phyloP scores from a whole-genome alignment of 37 sponge, comb jelly and placozoan genomes.

The Dysidea cf. avara region DNA sequence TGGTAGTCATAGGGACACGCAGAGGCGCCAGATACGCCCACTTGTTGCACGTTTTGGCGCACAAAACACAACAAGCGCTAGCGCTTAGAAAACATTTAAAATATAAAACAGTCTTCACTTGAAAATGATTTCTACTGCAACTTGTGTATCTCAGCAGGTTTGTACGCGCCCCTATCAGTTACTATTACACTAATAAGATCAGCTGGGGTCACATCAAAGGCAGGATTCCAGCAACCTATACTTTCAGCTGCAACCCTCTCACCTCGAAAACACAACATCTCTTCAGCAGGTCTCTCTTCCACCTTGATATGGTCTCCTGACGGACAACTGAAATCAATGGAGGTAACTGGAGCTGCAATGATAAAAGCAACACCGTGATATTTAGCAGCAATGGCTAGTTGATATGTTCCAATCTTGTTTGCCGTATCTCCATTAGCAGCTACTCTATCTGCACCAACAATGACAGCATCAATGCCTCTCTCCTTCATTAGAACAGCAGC shows the following conservation, averaged over 20 bases:
- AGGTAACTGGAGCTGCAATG: conserved; percentile 65
- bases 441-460: conserved; percentile 81
- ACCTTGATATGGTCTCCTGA: conserved; percentile 62
- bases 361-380: conserved; percentile 70
- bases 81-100: too few relatives aligned
- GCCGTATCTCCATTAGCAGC: conserved; percentile 82
- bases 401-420: conserved; percentile 86
- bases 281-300: conserved; percentile 65
- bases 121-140: too few relatives aligned
- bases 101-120: too few relatives aligned
- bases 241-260: conserved; percentile 66
- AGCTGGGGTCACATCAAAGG: conserved; percentile 82
- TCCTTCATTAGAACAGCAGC: conserved; percentile 51
- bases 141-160: too few relatives aligned
- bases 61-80: too few relatives aligned
- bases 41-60: too few relatives aligned
- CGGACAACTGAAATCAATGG: conserved; percentile 47
- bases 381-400: conserved; percentile 66
- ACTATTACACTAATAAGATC: conserved; percentile 19
- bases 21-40: too few relatives aligned
- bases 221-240: conserved; percentile 78
- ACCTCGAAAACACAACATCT: conserved; percentile 60
- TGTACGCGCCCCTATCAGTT: not conserved
- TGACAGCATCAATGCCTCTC: conserved; percentile 40
- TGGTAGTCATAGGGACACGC: not conserved